A percentile compares a stretch with the other conserved stretches of the same genome.
phyloP scores from a whole-genome alignment of 1,140 invertebrate genomes.

The Apis dorsata region DNA sequence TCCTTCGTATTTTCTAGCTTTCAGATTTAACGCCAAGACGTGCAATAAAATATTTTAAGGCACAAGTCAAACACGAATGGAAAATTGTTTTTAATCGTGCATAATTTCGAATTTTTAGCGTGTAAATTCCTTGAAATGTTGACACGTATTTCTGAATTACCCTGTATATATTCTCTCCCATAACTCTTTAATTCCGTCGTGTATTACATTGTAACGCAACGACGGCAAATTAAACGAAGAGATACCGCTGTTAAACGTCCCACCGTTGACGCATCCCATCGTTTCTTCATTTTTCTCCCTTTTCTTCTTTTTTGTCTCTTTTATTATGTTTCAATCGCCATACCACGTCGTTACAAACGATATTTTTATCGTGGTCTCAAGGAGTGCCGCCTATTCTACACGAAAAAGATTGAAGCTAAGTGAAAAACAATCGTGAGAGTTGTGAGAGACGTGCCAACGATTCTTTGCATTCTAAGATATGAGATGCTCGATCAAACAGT shows the following conservation, averaged over 20 bases:
- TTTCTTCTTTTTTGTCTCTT: not conserved
- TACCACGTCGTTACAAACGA: not conserved
- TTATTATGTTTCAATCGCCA: constrained; percentile 22
- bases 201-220: constrained; percentile 40
- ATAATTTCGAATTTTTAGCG: no score
- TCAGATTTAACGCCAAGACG: no score
- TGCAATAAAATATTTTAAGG: no score
- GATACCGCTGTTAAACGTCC: constrained; percentile 39
- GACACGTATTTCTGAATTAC: no score
- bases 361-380: constrained; percentile 25
- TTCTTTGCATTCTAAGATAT: constrained; percentile 23
- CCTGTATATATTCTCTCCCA: constrained; percentile 7
- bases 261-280: constrained; percentile 25
- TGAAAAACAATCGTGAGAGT: constrained; percentile 16
- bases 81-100: no score
- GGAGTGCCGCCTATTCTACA: constrained; percentile 34
- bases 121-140: no score
- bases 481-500: constrained; percentile 32
- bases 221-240: constrained; percentile 41
- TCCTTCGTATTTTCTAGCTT: no score
- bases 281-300: not conserved
- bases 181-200: constrained; percentile 37
- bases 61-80: no score
- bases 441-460: not conserved
- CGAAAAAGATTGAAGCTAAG: constrained; percentile 22